These are phyloP conservation scores for Apotomis betuletana DNA, from an alignment of 2,888 invertebrate species.

Conservation along the genomic window DNA sequence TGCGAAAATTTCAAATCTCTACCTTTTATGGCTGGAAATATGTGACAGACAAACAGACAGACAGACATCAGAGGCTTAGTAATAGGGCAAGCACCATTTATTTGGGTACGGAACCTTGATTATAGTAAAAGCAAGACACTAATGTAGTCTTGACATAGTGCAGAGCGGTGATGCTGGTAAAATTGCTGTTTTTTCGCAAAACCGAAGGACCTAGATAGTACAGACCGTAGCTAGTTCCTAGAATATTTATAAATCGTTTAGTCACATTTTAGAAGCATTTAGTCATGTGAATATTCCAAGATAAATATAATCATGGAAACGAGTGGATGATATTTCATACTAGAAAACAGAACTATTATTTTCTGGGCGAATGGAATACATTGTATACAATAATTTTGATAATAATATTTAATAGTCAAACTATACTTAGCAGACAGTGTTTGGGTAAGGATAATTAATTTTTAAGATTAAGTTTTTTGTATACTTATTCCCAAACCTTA, in stretches of 20 bases:
- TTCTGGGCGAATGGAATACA: neutral
- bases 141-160: neutral
- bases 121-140: neutral
- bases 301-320: neutral
- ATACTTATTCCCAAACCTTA: neutral
- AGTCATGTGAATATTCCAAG: conserved; percentile 4
- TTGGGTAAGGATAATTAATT: neutral
- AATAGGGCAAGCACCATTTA: no score
- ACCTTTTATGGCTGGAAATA: no score
- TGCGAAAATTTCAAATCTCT: no score
- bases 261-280: conserved; percentile 16
- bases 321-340: neutral
- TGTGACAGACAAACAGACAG: no score
- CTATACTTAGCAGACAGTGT: neutral
- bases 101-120: neutral
- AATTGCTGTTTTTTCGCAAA: neutral
- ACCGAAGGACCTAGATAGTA: neutral
- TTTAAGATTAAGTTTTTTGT: neutral
- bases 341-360: neutral
- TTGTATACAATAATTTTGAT: neutral
- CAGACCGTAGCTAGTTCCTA: conserved; percentile 3
- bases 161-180: neutral
- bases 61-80: no score
- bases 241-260: neutral
- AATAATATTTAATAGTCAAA: neutral